Base-by-base conservation (phyloP, 2,888 invertebrate genomes). In the Piscicola geometra region DNA sequence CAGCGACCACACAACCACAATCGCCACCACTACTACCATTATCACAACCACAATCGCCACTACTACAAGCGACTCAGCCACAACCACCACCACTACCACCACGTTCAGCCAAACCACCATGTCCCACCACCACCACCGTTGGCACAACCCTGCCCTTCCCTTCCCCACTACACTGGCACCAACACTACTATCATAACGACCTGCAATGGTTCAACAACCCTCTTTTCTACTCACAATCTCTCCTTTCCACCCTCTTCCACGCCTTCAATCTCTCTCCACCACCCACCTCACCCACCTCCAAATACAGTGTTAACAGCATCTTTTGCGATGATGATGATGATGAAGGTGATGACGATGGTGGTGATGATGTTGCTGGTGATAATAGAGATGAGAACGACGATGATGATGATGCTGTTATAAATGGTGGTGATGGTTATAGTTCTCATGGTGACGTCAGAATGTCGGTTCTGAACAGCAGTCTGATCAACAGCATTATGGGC, bases 181-280 rank as follows among this genome's bases (percentile, higher is more conserved):
- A 92, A 82, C 94, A 94, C 85, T 93, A 93, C 83, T 88, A 89
- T 0, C 91, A 92, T 70, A 90, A 90, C 76, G 93, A 94, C 83
- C 90, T 91, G 76, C 88, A 90, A 1, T 87, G 93, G 78, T 94
- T 95, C 84, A 90, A 90, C 82, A 95, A 94, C 85, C 94, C 94
- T 0, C 87, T 94, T 60, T 94, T 82, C 77, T 71, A 80, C 28
- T 68, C 76, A 0, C 50, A 36, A 3, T 32, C n/a, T 28, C 32
- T 67, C n/a, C 30, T 32, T 15, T 5, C 30, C 15, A 25, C 32
- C 33, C 32, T 35, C 33, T 15, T 3, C 67, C 32, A 9, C n/a
- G 3, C n/a, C 25, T 25, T 56, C 60, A 18, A 56, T 21, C 60
- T 56, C 21, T 21, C 60, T 25, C n/a, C n/a, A 9, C 60, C 60